Evolutionary conservation across 2,888 invertebrate genomes (phyloP).

Genomic region (Antitype chi): DNA sequence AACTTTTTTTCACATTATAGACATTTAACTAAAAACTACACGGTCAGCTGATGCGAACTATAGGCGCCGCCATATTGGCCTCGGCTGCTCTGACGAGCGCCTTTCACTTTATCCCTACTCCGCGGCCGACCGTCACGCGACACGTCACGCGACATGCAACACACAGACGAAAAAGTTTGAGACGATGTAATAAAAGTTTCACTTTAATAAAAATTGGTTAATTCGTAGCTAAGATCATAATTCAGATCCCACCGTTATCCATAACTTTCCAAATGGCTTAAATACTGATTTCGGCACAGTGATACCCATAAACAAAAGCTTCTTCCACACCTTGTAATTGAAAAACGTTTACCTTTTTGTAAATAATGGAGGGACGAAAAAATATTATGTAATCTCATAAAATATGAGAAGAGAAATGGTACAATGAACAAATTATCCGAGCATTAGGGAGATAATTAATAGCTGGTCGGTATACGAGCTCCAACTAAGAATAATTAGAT

Average conservation of each 20-base stretch:
- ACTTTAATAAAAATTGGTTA: neutral
- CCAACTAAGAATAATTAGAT: constrained; percentile 49
- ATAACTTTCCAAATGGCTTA: constrained; percentile 19
- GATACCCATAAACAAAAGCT: constrained; percentile 25
- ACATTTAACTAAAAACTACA: too few relatives aligned
- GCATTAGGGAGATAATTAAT: constrained; percentile 38
- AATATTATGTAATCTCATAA: constrained; percentile 1
- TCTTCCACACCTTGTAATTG: constrained; percentile 31
- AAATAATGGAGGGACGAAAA: constrained; percentile 1
- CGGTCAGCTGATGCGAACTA: too few relatives aligned
- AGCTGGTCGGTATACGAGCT: constrained; percentile 18
- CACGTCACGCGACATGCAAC: too few relatives aligned
- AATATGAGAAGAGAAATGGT: constrained; percentile 31
- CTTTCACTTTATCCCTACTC: too few relatives aligned
- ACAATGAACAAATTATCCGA: constrained; percentile 29
- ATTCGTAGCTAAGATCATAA: constrained; percentile 2
- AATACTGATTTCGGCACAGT: constrained; percentile 22
- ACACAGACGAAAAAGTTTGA: too few relatives aligned
- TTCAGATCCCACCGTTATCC: neutral
- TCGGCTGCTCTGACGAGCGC: too few relatives aligned
- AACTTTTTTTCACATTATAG: too few relatives aligned
- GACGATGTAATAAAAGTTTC: too few relatives aligned
- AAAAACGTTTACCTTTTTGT: constrained; percentile 26
- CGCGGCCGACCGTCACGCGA: too few relatives aligned
- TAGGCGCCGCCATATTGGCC: too few relatives aligned